A percentile compares a stretch with the other conserved stretches of the same genome.
Evolutionary conservation across 2,797 vertebrate species (phyloP).

Genomic region (Tokudaia muenninki): DNA sequence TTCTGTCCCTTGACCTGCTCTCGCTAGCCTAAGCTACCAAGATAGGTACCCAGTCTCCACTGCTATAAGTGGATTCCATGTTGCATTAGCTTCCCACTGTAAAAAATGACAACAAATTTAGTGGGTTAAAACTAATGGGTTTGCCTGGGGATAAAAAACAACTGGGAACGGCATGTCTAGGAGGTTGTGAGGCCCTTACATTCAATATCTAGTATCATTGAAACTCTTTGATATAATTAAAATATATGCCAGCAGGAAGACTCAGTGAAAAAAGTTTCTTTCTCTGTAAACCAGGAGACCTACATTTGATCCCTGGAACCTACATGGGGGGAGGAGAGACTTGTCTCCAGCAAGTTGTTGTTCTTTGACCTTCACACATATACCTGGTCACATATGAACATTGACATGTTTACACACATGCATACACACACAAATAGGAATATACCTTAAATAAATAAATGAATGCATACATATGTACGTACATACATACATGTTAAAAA

Average conservation of each 20-base stretch:
- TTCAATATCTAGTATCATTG: not conserved
- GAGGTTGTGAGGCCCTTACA: too few species aligned
- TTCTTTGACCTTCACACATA: not conserved
- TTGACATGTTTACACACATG: not conserved
- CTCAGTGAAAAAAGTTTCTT: not conserved
- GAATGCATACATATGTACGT: too few species aligned
- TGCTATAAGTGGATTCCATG: not conserved
- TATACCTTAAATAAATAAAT: too few species aligned
- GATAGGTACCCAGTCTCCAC: not conserved
- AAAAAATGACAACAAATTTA: not conserved
- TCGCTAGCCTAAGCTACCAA: not conserved
- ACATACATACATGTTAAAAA: not conserved
- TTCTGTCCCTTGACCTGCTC: not conserved
- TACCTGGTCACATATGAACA: too few species aligned
- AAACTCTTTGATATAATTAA: not conserved
- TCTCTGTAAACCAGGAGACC: not conserved
- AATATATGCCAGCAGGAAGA: too few species aligned
- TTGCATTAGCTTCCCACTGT: not conserved
- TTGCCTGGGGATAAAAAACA: not conserved
- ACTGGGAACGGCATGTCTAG: not conserved
- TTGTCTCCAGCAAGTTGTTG: not conserved
- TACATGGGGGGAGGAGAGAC: not conserved
- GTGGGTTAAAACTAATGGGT: not conserved
- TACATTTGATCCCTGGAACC: not conserved
- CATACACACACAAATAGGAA: not conserved